Conservation (phyloP, 1,140 invertebrate genomes). For the Caenorhabditis tropicalis region DNA sequence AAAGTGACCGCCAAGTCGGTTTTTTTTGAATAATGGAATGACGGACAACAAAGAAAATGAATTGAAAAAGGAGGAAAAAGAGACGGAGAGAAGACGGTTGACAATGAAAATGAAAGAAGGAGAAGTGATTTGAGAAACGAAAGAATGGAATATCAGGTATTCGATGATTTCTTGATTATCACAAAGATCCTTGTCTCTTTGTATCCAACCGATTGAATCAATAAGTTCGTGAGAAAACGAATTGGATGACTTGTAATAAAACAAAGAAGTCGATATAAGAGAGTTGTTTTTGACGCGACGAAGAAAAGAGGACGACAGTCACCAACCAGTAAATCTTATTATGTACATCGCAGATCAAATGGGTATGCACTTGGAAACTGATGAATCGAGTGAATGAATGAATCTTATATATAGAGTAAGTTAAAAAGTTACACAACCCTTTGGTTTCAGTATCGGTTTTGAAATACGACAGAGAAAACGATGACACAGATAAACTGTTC, state of each 20-base stretch:
- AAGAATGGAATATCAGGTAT: not conserved
- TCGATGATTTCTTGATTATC: not conserved
- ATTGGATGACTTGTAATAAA: slow-evolving; percentile 15
- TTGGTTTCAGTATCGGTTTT: not conserved
- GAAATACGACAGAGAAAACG: not conserved
- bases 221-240: not conserved
- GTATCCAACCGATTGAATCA: not conserved
- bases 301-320: slow-evolving; percentile 5
- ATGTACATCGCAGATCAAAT: slow-evolving; percentile 1
- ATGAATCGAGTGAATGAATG: not conserved
- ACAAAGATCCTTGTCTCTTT: not conserved
- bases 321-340: slow-evolving; percentile 39
- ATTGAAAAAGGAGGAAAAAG: not conserved
- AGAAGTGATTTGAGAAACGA: not conserved
- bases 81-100: not conserved
- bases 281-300: slow-evolving; percentile 10
- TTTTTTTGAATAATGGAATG: not conserved
- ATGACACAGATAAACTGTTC: not conserved
- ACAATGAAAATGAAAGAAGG: not conserved
- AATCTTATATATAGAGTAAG: not conserved
- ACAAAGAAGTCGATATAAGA: not conserved
- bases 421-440: not conserved
- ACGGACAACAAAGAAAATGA: not conserved
- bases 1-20: slow-evolving; percentile 30
- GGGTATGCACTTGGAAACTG: slow-evolving; percentile 11